Base-by-base conservation (phyloP, 2,797 vertebrate genomes). In the Galaxias olidus region DNA sequence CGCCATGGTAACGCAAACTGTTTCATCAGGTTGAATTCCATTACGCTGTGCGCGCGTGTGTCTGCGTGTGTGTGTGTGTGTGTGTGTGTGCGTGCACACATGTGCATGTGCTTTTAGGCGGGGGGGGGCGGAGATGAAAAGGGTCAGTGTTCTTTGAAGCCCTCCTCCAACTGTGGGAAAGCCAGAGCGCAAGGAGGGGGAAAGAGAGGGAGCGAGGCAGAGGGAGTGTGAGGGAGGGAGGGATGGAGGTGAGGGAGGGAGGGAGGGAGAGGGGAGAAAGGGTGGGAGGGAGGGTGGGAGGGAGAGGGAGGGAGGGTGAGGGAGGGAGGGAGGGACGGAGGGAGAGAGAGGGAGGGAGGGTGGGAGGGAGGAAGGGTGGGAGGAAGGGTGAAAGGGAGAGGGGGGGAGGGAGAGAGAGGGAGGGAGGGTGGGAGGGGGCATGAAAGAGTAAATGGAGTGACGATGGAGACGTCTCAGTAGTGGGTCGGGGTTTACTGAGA, bases 21-120 rank as follows among this genome's bases (percentile, higher is more conserved):
- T 75, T 71, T 68, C 75, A 78, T 72, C 69, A 60, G 58, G 63
- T 63, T 70, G 70, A 66, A 74, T 75, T 72, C 65, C 73, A 73
- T 77, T 69, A 73, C 48, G 11, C 44, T 12, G 15, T 20, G 43
- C 45, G 9, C 12, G 13, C 14, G 4, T 41, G 54, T 40, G 30
- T 56, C 19, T 56, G 19, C 13, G 19, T 56, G 20, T 40, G 41
- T 44, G 56, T 58, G 42, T 18, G 18, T 60, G 44, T 4, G 9
- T 10, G 6, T 64, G 55, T 65, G 57, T 66, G 30, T 30, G 30
- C 30, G 30, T 30, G 30, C 30, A 30, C 6, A 30, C 30, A 30
- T 59, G 17, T 52, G 50, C 11, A 9, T 15, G 10, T 59, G 57
- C 57, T 59, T 15, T 45, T 46, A 46, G 57, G 57, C 57, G 12